phyloP scores from a whole-genome alignment of 2,888 invertebrate species.

The Dioctria rufipes region DNA sequence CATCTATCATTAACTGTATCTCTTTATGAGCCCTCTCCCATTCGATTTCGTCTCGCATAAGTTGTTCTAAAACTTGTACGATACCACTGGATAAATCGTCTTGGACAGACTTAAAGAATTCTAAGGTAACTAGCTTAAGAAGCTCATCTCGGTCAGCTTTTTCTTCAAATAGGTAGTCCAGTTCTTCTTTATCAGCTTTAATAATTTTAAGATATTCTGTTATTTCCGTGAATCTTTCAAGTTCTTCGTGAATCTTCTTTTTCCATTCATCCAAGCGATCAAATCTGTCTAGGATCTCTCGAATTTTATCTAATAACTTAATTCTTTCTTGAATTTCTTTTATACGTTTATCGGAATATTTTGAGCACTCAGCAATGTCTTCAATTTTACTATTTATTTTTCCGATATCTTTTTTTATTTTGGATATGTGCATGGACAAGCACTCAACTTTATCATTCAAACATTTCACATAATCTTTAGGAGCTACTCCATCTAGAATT shows the following conservation, averaged over 20 bases:
- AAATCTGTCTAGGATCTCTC: background rate
- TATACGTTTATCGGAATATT: background rate
- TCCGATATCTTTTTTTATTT: constrained; percentile 2
- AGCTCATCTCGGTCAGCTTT: constrained; percentile 41
- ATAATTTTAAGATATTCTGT: constrained; percentile 25
- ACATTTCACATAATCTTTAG: background rate
- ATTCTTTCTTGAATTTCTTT: background rate
- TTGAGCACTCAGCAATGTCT: background rate
- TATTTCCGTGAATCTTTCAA: constrained; percentile 35
- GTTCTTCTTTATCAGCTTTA: constrained; percentile 48
- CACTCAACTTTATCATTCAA: background rate
- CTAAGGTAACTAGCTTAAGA: constrained; percentile 26
- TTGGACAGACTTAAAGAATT: constrained; percentile 35
- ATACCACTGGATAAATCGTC: constrained; percentile 41
- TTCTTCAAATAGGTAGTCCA: constrained; percentile 41
- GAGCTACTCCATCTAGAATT: background rate
- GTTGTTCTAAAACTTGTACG: constrained; percentile 27
- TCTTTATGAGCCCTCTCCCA: constrained; percentile 33
- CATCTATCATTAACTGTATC: constrained; percentile 22
- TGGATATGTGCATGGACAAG: background rate
- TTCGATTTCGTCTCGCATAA: constrained; percentile 31
- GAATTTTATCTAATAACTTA: background rate
- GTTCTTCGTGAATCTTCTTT: background rate
- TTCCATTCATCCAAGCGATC: background rate
- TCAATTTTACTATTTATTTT: constrained; percentile 6